Conservation (phyloP, 1,140 invertebrate species). For the Hylaeus volcanicus region DNA sequence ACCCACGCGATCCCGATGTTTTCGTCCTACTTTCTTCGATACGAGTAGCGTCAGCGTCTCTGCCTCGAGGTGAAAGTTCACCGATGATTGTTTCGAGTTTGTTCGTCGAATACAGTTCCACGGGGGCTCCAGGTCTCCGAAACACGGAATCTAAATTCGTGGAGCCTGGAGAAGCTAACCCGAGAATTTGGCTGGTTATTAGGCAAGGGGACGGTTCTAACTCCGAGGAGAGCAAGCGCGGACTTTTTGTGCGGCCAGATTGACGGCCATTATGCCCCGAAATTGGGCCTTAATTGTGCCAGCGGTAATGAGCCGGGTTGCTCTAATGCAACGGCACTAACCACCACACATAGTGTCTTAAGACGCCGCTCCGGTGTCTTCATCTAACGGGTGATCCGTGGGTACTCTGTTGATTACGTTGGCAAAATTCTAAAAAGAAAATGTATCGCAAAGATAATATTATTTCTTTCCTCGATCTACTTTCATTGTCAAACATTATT, state of each 20-base stretch:
- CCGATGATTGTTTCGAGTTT: not conserved
- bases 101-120: not conserved
- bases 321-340: conserved; percentile 73
- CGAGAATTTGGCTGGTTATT: conserved; percentile 75
- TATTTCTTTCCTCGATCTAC: no score
- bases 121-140: not conserved
- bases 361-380: conserved; percentile 41
- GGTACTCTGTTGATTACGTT: not conserved
- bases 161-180: conserved; percentile 54
- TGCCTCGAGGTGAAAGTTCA: conserved; percentile 31
- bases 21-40: conserved; percentile 4
- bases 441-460: no score
- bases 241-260: conserved; percentile 76
- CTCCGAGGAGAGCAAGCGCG: conserved; percentile 55
- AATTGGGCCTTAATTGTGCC: conserved; percentile 80
- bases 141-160: conserved; percentile 67
- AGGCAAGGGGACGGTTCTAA: conserved; percentile 69
- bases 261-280: conserved; percentile 76
- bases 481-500: no score
- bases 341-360: conserved; percentile 62
- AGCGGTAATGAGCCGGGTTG: conserved; percentile 76
- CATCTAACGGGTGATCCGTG: conserved; percentile 70
- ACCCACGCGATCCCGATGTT: not conserved
- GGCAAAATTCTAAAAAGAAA: no score
- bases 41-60: not conserved